Percentiles rank a stretch among this genome's conserved stretches.
These are phyloP conservation scores for Mantis religiosa DNA, from an alignment of 2,888 invertebrate genomes.

Conservation along the genomic window DNA sequence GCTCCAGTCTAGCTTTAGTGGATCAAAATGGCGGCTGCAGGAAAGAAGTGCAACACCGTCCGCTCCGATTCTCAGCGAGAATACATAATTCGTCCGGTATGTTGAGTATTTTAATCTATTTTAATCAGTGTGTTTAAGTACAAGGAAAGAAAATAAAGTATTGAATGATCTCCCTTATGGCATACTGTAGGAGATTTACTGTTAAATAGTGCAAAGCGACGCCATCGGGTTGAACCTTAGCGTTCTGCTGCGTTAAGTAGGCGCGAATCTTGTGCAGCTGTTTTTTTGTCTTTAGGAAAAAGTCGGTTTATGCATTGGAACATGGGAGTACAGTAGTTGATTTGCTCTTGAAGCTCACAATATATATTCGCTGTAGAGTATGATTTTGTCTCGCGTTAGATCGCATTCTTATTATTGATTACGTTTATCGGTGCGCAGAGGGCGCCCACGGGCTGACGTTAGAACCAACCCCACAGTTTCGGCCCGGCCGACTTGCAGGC, in stretches of 20 bases:
- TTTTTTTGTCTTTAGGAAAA: neutral
- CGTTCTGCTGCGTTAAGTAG: neutral
- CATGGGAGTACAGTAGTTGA: neutral
- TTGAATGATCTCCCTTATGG: neutral
- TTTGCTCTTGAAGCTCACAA: neutral
- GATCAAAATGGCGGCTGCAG: conserved; percentile 31
- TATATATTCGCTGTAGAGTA: neutral
- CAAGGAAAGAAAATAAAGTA: neutral
- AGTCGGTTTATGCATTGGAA: neutral
- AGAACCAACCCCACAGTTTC: conserved; percentile 8
- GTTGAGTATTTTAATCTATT: conserved; percentile 12
- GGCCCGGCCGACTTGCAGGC: neutral
- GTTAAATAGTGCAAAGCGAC: neutral
- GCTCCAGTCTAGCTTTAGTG: conserved; percentile 2
- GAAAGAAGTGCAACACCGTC: conserved; percentile 23
- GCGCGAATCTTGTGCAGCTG: neutral
- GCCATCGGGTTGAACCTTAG: neutral
- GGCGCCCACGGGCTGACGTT: neutral
- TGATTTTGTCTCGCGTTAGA: neutral
- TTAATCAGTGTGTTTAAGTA: neutral
- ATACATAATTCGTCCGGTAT: conserved; percentile 33
- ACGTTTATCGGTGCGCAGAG: conserved; percentile 11
- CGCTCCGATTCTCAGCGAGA: conserved; percentile 30
- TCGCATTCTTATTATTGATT: conserved; percentile 15
- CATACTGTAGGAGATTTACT: neutral